Evolutionary conservation across 2,888 invertebrate genomes (phyloP).

Genomic region (Catocala fraxini): DNA sequence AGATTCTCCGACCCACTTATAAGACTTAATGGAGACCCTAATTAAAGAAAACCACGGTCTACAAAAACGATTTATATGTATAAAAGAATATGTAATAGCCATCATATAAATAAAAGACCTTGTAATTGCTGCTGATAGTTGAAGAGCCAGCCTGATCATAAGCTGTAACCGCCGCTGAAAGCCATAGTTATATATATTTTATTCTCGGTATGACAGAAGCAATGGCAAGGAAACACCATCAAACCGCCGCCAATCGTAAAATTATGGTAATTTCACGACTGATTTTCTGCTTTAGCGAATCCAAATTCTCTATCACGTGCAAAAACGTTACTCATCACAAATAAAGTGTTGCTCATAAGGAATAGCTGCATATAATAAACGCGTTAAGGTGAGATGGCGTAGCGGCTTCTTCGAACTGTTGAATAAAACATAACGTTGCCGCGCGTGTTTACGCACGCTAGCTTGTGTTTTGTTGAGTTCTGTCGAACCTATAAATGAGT

Average conservation of each 20-base stretch:
- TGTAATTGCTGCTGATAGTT: no score
- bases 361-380: slow-evolving; percentile 12
- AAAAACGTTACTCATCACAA: slow-evolving; percentile 10
- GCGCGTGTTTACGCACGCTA: slow-evolving; percentile 18
- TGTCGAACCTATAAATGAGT: slow-evolving; percentile 1
- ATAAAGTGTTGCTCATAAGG: slow-evolving; percentile 6
- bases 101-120: no score
- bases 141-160: no score
- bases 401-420: slow-evolving; percentile 12
- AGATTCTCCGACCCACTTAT: slow-evolving; percentile 9
- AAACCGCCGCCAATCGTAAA: no score
- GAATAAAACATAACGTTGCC: slow-evolving; percentile 15
- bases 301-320: slow-evolving; percentile 10
- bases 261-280: not conserved
- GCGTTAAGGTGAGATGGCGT: slow-evolving; percentile 11
- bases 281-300: not conserved
- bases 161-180: no score
- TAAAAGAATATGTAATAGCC: no score
- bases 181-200: no score
- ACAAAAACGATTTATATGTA: no score
- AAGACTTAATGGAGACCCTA: not conserved
- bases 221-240: no score
- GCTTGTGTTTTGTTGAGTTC: slow-evolving; percentile 2
- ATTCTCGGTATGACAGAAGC: no score
- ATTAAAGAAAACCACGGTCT: not conserved